Base-by-base conservation (phyloP, 2,113 vertebrate genomes). In the Baryphthengus martii region DNA sequence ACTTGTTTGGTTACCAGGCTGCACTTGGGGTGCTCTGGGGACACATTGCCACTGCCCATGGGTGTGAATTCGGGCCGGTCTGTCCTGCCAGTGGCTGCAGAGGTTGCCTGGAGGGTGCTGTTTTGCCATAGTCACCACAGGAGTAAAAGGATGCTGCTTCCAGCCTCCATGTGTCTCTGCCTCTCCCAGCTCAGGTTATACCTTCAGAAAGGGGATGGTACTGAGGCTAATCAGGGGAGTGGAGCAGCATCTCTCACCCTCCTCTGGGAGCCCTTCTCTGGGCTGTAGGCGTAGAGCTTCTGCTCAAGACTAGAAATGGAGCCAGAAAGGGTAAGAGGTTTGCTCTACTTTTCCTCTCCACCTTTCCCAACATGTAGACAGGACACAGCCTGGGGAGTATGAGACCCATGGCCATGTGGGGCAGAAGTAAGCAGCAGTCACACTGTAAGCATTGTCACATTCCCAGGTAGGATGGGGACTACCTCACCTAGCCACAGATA, bases 391-490 rank as follows among this genome's bases (percentile, higher is more conserved):
- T 40, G 50, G 20, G 24, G 14, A 23, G 19, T 50, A 26, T 6
- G 26, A 52, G 90, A 49, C 13, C 20, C 6, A 7, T 3, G 15
- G 44, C 56, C 24, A 35, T 0, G 0, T 6, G 19, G 44, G 39
- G 44, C 63, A 84, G 68, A 29, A 77, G 25, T 13, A n/a, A 73
- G 52, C 2, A 7, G 39, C 44, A 80, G 49, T 40, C 59, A 70
- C 12, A 2, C 39, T 56, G 29, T 29, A 19, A 26, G 63, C 7
- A 28, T 24, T 82, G 40, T 6, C 31, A 14, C 1, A 4, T 65
- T 26, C 25, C 49, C 20, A 19, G 28, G 37, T 42, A 72, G 55
- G 50, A 82, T 1, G 5, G 25, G 33, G 21, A 39, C 24, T 29
- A 29, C 21, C 49, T 66, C 42, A 50, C 6, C 49, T 37, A 52